These are phyloP conservation scores for Trichacis sp. DNA, from an alignment of 2,888 invertebrate genomes.

Conservation along the genomic window DNA sequence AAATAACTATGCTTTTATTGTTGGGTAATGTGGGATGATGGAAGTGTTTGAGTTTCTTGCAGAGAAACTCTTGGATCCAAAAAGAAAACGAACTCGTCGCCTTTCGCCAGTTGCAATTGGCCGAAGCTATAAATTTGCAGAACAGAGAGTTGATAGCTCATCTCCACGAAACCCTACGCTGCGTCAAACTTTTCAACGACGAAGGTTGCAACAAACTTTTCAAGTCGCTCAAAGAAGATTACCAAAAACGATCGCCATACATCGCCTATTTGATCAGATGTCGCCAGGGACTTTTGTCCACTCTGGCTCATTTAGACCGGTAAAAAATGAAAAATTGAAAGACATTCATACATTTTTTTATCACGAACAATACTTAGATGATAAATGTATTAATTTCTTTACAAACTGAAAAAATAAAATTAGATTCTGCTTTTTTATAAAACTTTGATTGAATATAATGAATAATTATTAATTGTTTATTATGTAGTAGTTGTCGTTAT, in stretches of 20 bases:
- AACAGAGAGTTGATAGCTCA: conserved; percentile 83
- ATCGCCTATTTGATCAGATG: conserved; percentile 85
- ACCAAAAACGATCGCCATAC: conserved; percentile 82
- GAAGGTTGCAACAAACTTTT: conserved; percentile 81
- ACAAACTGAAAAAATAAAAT: too few species aligned
- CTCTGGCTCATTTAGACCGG: conserved; percentile 79
- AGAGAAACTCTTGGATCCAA: conserved; percentile 67
- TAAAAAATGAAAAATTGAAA: too few species aligned
- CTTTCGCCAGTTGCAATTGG: conserved; percentile 80
- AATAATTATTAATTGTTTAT: too few species aligned
- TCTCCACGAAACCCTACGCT: conserved; percentile 85
- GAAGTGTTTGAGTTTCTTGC: too few species aligned
- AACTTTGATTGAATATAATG: too few species aligned
- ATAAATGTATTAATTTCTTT: too few species aligned
- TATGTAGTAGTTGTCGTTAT: too few species aligned
- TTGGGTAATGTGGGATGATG: too few species aligned
- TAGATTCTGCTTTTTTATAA: too few species aligned
- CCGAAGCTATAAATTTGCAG: conserved; percentile 85
- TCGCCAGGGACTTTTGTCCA: conserved; percentile 82
- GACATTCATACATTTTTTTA: too few species aligned
- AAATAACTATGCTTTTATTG: too few species aligned
- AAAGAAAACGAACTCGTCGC: conserved; percentile 73
- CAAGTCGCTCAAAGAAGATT: conserved; percentile 81
- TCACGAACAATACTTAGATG: too few species aligned
- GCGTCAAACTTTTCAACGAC: conserved; percentile 79